Percentiles rank a stretch among this genome's conserved stretches.
These are phyloP conservation scores for rat (Rattus norvegicus) DNA, from an alignment of 2,113 vertebrate genomes.

Conservation along the genomic window DNA sequence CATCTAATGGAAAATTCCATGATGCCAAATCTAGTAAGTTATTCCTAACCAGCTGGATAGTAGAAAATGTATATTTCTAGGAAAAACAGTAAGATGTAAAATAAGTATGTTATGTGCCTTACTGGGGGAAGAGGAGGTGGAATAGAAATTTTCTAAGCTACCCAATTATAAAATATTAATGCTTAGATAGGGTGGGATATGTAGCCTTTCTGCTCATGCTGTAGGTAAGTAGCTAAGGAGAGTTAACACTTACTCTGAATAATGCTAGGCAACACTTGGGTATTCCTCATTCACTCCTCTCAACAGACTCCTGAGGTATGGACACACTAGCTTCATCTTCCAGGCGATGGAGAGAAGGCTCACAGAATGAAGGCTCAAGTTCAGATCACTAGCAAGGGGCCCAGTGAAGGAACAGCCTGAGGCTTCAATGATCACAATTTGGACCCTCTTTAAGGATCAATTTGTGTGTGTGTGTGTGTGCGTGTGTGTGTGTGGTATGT, in stretches of 20 bases:
- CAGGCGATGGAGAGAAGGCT: not conserved
- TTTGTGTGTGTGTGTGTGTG: not conserved
- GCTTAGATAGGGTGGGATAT: not conserved
- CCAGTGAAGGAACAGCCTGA: not conserved
- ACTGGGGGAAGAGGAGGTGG: not conserved
- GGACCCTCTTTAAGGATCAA: not conserved
- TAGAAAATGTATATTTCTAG: not conserved
- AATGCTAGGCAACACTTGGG: not conserved
- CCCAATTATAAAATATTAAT: slow-evolving; percentile 22
- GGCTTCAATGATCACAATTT: not conserved
- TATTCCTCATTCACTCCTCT: not conserved
- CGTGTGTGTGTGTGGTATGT: too few relatives aligned
- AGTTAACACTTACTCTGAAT: slow-evolving; percentile 8
- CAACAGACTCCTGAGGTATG: not conserved
- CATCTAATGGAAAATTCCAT: slow-evolving; percentile 66
- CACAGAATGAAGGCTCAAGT: not conserved
- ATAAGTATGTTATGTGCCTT: not conserved
- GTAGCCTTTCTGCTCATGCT: not conserved
- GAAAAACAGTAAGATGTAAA: not conserved
- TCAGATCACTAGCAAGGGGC: not conserved
- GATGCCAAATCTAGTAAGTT: slow-evolving; percentile 28
- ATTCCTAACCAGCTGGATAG: not conserved
- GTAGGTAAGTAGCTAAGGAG: not conserved
- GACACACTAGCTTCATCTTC: not conserved
- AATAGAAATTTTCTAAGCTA: not conserved